Conservation (phyloP, 1,140 invertebrate genomes). For the Paralvinella palmiformis region DNA sequence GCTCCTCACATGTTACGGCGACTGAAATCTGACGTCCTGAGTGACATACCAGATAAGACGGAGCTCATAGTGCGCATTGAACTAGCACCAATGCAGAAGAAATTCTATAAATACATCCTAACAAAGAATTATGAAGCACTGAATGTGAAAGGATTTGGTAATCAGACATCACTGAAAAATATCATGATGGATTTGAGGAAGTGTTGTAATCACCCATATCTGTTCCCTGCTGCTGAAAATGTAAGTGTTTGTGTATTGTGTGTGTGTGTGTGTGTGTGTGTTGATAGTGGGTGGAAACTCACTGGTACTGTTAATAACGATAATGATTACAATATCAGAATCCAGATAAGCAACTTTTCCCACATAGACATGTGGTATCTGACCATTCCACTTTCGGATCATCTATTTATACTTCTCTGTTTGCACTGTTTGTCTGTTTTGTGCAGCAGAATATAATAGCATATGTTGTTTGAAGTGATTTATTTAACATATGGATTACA, state of each 20-base stretch:
- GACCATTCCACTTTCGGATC: too few relatives aligned
- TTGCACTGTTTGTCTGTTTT: too few relatives aligned
- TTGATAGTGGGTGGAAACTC: too few relatives aligned
- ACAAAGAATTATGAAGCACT: slow-evolving; percentile 94
- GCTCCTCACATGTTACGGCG: slow-evolving; percentile 94
- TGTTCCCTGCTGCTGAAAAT: slow-evolving; percentile 81
- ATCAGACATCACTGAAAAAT: slow-evolving; percentile 86
- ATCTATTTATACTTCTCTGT: too few relatives aligned
- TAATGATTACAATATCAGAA: too few relatives aligned
- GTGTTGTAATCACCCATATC: slow-evolving; percentile 98
- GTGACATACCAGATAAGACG: slow-evolving; percentile 94
- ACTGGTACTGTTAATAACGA: too few relatives aligned
- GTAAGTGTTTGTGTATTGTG: slow-evolving; percentile 10
- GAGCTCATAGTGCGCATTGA: slow-evolving; percentile 97
- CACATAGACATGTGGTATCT: too few relatives aligned
- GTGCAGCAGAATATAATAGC: too few relatives aligned
- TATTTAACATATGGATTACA: too few relatives aligned
- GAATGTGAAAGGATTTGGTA: slow-evolving; percentile 75
- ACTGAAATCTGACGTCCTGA: slow-evolving; percentile 91
- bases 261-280: too few relatives aligned
- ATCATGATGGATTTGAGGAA: slow-evolving; percentile 99
- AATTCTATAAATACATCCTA: slow-evolving; percentile 96
- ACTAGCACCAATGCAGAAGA: slow-evolving; percentile 92
- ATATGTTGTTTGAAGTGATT: too few relatives aligned
- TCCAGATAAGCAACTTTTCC: too few relatives aligned